phyloP scores from a whole-genome alignment of 2,797 vertebrate genomes.

The Tadarida brasiliensis region DNA sequence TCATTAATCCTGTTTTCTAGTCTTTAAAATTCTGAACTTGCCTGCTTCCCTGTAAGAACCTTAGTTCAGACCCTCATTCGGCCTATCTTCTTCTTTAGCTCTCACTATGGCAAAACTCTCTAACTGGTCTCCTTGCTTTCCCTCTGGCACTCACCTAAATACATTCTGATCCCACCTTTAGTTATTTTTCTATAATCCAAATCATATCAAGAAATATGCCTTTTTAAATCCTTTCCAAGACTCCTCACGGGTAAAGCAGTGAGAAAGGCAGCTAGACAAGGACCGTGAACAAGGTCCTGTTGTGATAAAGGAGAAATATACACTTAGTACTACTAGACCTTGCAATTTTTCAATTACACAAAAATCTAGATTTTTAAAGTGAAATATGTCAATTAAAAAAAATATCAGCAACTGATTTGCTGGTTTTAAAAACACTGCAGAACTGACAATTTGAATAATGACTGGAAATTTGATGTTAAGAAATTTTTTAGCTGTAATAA shows the following conservation, averaged over 20 bases:
- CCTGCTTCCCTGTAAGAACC: not conserved
- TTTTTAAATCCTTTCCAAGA: slow-evolving; percentile 9
- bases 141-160: not conserved
- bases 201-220: not conserved
- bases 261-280: not conserved
- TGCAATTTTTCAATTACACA: slow-evolving; percentile 24
- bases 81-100: not conserved
- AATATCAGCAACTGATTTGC: slow-evolving; percentile 15
- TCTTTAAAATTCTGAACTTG: not conserved
- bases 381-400: not conserved
- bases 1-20: not conserved
- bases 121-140: not conserved
- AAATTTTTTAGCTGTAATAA: not conserved
- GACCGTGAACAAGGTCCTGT: not conserved
- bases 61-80: not conserved
- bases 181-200: not conserved
- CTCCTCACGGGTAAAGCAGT: not conserved
- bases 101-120: not conserved
- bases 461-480: not conserved
- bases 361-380: slow-evolving; percentile 60
- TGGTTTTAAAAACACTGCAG: slow-evolving; percentile 50
- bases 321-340: not conserved
- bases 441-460: slow-evolving; percentile 19
- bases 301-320: slow-evolving; percentile 4
- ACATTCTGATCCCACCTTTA: not conserved